Percentiles rank a stretch among this genome's conserved stretches.
Conservation (phyloP, 1,140 invertebrate species). For the Aphis gossypii region DNA sequence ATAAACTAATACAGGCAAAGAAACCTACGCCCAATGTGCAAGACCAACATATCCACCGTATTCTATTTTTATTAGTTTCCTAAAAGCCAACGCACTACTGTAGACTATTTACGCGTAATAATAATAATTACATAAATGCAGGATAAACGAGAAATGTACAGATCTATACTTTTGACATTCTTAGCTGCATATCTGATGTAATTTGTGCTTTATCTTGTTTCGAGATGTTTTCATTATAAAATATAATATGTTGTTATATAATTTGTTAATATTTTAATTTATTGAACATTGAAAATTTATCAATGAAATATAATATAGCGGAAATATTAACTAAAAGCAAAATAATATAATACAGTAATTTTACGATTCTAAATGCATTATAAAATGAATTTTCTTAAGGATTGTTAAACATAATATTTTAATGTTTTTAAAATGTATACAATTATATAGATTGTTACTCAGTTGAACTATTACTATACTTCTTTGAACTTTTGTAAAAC, state of each 20-base stretch:
- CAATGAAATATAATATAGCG: not conserved
- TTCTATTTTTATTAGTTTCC: not conserved
- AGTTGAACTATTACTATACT: not conserved
- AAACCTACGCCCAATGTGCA: not conserved
- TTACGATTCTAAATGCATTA: not conserved
- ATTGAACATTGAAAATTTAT: not conserved
- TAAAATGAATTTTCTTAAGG: not conserved
- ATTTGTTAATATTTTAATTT: not conserved
- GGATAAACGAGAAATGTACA: not conserved
- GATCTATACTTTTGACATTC: not conserved
- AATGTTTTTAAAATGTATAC: not conserved
- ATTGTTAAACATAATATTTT: not conserved
- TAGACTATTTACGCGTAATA: not conserved
- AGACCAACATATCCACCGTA: not conserved
- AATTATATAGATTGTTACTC: not conserved
- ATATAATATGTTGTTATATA: not conserved
- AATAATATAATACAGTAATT: not conserved
- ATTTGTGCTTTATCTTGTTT: not conserved
- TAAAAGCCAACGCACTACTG: not conserved
- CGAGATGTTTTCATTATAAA: not conserved
- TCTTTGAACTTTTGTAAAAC: not conserved
- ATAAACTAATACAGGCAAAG: not conserved
- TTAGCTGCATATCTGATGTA: not conserved
- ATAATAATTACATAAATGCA: not conserved
- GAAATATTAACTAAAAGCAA: not conserved